Evolutionary conservation across 2,797 vertebrate species (phyloP), one percentile per base, ranked within the genome.

Genomic region (Lacerta viridis): DNA sequence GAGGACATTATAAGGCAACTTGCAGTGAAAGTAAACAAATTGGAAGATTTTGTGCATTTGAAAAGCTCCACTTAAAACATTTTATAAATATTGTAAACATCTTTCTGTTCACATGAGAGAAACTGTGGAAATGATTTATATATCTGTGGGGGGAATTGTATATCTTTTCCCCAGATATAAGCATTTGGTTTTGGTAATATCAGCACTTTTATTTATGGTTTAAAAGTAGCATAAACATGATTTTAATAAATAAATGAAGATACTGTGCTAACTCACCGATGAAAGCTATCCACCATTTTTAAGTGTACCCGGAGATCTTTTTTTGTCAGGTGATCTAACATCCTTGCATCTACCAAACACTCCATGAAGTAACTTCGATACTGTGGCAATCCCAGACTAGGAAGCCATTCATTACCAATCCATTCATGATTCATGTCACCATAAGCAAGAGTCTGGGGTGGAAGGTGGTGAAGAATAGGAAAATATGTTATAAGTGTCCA

Each of bases 291-390:
- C 96, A 99, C 99, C 99, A 99, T 99, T 96, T 99, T 99, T 88
- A 99, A 98, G 94, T 99, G 99, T 93, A 99, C 99, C 85, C 99
- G 97, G 90, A 99, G 98, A 95, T 99, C 99, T 96, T 99, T 99
- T 97, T 99, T 99, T 89, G 99, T 99, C 91, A 99, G 97, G 90
- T 99, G 99, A 96, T 99, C 99, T 93, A 99, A 97, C 99, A 99
- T 99, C 95, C 99, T 98, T 0, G 99, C 99, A 66, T 99, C 99
- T 88, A 99, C 99, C 96, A 99, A 97, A 96, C 99, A 99, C 96
- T 99, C 99, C 99, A 99, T 99, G 93, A 99, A 99, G 95, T 99
- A 99, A 96, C 98, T 99, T 97, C 99, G 97, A 96, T 99, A 99
- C 91, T 99, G 99, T 96, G 99, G 99, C 97, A 99, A 98, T 80